Evolutionary conservation across 2,888 invertebrate genomes (phyloP).

Genomic region (Dyspetes luteomarginatus): DNA sequence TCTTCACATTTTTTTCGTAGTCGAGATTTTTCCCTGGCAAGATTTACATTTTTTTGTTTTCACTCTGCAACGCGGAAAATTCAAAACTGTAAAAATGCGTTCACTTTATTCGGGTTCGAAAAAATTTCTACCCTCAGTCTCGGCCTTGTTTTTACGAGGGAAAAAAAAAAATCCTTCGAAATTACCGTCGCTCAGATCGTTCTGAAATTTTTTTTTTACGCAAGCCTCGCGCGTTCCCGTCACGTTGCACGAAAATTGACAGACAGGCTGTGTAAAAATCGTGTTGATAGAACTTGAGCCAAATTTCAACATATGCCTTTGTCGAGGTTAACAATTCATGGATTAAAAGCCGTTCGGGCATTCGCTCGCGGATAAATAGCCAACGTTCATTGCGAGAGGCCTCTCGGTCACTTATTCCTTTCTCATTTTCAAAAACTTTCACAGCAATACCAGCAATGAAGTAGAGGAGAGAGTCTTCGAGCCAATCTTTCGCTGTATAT

Average conservation of each 20-base stretch:
- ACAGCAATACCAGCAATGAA: slow-evolving; percentile 1
- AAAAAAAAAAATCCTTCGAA: background rate
- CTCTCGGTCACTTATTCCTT: slow-evolving; percentile 24
- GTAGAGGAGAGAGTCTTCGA: slow-evolving; percentile 4
- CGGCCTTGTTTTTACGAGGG: slow-evolving; percentile 16
- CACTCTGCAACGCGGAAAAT: background rate
- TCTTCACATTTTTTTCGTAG: slow-evolving; percentile 15
- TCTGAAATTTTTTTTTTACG: slow-evolving; percentile 35
- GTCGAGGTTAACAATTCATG: slow-evolving; percentile 15
- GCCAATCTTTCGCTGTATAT: slow-evolving; percentile 37
- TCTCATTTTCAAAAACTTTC: slow-evolving; percentile 1
- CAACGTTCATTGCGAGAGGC: slow-evolving; percentile 10
- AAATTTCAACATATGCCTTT: slow-evolving; percentile 44
- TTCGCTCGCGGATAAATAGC: slow-evolving; percentile 3
- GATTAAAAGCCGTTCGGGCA: slow-evolving; percentile 29
- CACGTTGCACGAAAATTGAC: slow-evolving; percentile 25
- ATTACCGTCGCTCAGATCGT: slow-evolving; percentile 17
- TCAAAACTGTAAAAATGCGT: slow-evolving; percentile 8
- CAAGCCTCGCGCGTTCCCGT: slow-evolving; percentile 40
- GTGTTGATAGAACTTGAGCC: slow-evolving; percentile 31
- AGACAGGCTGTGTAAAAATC: slow-evolving; percentile 39
- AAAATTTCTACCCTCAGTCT: background rate
- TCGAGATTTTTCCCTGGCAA: background rate
- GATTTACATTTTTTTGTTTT: slow-evolving; percentile 13
- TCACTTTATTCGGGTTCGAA: slow-evolving; percentile 1